A percentile compares a stretch with the other conserved stretches of the same genome.
Evolutionary conservation across 2,113 vertebrate genomes (phyloP).

Genomic region (Toxotes chatareus): DNA sequence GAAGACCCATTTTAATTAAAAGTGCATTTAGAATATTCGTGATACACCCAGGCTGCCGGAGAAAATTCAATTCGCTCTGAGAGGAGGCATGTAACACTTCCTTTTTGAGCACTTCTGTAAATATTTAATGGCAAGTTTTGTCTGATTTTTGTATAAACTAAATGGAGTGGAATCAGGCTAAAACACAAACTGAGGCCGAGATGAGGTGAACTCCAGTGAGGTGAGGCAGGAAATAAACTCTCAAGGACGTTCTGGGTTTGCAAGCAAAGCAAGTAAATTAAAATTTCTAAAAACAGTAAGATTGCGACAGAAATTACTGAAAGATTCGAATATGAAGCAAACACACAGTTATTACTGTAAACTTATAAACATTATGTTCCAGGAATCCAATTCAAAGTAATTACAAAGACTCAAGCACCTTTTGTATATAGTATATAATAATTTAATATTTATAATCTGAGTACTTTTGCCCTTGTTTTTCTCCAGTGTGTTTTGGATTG

Average conservation of each 20-base stretch:
- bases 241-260: background rate
- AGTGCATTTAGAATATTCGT: slow-evolving; percentile 8
- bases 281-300: background rate
- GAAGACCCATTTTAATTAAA: slow-evolving; percentile 14
- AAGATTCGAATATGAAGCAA: background rate
- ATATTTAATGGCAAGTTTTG: slow-evolving; percentile 30
- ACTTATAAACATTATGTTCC: background rate
- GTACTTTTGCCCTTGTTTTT: too few relatives aligned
- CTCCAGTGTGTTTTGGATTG: too few relatives aligned
- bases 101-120: slow-evolving; percentile 11
- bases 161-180: slow-evolving; percentile 13
- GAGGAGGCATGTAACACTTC: background rate
- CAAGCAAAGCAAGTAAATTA: background rate
- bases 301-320: background rate
- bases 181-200: slow-evolving; percentile 5
- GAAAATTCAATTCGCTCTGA: background rate
- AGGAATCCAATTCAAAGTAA: background rate
- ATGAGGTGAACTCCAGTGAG: background rate
- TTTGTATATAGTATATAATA: too few relatives aligned
- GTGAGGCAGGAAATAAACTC: background rate
- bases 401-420: too few relatives aligned
- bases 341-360: background rate
- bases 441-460: too few relatives aligned
- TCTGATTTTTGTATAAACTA: background rate
- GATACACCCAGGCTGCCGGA: background rate